These are phyloP conservation scores for Perca fluviatilis DNA, from an alignment of 2,113 vertebrate species.

Conservation along the genomic window DNA sequence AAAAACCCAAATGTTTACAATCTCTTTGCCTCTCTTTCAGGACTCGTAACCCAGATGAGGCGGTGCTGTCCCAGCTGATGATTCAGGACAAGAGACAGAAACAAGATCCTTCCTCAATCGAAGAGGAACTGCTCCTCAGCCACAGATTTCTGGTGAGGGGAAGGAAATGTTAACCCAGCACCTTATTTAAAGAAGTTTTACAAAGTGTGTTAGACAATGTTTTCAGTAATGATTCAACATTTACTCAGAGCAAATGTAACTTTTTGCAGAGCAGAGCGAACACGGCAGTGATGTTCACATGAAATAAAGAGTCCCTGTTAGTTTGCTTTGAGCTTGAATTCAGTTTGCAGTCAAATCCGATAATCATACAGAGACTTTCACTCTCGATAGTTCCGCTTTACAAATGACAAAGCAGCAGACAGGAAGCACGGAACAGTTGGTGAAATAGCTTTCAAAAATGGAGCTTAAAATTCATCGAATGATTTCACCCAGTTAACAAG, in stretches of 20 bases:
- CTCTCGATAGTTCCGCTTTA: too few species aligned
- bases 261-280: too few species aligned
- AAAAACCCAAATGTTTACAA: background rate
- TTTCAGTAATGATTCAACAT: background rate
- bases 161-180: background rate
- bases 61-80: constrained; percentile 37
- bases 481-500: too few species aligned
- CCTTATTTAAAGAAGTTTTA: background rate
- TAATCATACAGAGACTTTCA: too few species aligned
- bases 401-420: too few species aligned
- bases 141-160: constrained; percentile 73
- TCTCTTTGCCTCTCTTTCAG: constrained; percentile 39
- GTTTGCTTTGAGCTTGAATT: too few species aligned
- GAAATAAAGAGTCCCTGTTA: too few species aligned
- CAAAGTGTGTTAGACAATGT: background rate
- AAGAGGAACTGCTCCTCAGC: constrained; percentile 76
- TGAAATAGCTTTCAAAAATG: too few species aligned
- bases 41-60: constrained; percentile 57
- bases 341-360: too few species aligned
- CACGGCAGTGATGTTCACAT: too few species aligned
- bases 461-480: background rate
- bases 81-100: constrained; percentile 75
- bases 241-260: background rate
- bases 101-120: constrained; percentile 40
- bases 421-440: too few species aligned